Evolutionary conservation across 2,797 vertebrate species (phyloP).

Genomic region (Smutsia gigantea): DNA sequence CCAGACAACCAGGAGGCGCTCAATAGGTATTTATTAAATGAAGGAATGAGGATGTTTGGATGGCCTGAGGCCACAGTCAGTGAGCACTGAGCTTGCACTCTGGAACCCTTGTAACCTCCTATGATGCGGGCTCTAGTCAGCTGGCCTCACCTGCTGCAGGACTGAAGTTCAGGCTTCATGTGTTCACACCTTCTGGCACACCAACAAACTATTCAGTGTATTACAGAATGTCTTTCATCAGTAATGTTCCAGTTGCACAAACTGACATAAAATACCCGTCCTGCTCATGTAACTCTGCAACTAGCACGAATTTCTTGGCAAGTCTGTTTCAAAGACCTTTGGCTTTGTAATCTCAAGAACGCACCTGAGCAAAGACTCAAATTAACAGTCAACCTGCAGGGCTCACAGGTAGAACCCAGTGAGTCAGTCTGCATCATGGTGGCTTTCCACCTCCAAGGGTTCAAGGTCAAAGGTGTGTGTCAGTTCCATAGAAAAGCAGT

Average conservation of each 20-base stretch:
- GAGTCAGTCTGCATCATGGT: not conserved
- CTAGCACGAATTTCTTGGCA: not conserved
- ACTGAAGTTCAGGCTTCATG: rapidly evolving
- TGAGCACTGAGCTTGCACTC: not conserved
- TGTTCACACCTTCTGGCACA: rapidly evolving
- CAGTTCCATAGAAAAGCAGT: rapidly evolving
- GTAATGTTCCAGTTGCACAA: too few species aligned
- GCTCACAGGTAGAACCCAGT: too few species aligned
- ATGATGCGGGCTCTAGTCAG: rapidly evolving
- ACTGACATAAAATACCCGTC: rapidly evolving
- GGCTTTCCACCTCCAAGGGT: not conserved
- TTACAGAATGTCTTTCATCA: not conserved
- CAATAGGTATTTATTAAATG: not conserved
- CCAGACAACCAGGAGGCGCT: not conserved
- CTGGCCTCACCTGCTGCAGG: not conserved
- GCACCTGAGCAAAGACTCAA: not conserved
- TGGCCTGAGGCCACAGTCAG: not conserved
- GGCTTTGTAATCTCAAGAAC: not conserved
- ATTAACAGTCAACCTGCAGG: not conserved
- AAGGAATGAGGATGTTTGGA: not conserved
- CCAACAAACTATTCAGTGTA: not conserved
- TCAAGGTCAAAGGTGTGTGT: not conserved
- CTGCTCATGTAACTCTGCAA: not conserved
- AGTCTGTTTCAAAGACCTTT: not conserved
- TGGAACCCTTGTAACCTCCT: not conserved